phyloP scores from a whole-genome alignment of 2,113 vertebrate genomes.

The Microtus pennsylvanicus region DNA sequence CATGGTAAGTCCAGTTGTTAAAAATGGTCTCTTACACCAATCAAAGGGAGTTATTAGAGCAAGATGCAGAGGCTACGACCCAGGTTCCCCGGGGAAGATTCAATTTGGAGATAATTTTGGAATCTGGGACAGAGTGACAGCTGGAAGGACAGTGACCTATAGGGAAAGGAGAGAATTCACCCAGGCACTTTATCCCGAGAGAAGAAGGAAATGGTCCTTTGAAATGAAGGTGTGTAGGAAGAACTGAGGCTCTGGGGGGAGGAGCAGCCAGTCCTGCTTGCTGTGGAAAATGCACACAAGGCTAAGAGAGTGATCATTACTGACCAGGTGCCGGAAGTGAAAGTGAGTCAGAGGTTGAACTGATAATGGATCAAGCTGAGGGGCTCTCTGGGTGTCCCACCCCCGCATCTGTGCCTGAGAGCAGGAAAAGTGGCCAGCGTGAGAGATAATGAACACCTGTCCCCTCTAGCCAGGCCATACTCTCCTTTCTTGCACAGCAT shows the following conservation, averaged over 20 bases:
- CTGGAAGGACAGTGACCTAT: not conserved
- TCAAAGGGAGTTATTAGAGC: not conserved
- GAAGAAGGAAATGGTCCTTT: not conserved
- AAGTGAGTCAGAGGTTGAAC: not conserved
- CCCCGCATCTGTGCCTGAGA: not conserved
- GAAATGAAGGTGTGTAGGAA: not conserved
- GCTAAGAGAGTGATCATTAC: not conserved
- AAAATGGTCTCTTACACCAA: not conserved
- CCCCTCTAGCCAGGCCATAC: fast-evolving
- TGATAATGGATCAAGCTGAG: fast-evolving
- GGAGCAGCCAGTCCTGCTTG: fast-evolving
- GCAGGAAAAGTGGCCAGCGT: not conserved
- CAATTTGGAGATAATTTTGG: slow-evolving; percentile 14
- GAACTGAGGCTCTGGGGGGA: not conserved
- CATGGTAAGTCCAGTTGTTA: not conserved
- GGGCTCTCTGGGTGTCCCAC: fast-evolving
- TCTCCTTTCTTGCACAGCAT: not conserved
- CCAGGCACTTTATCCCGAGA: not conserved
- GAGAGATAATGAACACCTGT: not conserved
- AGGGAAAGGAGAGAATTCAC: not conserved
- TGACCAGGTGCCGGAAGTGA: not conserved
- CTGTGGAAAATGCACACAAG: not conserved
- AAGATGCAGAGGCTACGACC: not conserved
- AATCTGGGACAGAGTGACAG: slow-evolving; percentile 32
- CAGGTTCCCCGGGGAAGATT: slow-evolving; percentile 12